Evolutionary conservation across 1,140 invertebrate species (phyloP), one percentile per base, ranked within the genome.

Genomic region (Thaumetopoea pityocampa): DNA sequence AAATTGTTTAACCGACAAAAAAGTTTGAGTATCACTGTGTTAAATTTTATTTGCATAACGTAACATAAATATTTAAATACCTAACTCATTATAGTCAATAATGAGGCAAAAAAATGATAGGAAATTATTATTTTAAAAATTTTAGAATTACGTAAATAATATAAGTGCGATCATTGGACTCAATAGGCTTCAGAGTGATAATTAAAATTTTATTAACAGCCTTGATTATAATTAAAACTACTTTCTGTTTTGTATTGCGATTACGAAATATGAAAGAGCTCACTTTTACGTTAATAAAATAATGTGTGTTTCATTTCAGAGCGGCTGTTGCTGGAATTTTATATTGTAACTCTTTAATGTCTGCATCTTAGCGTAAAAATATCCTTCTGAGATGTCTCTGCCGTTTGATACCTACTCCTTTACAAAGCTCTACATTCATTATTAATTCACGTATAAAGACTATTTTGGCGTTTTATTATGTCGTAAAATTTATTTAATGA

Each of bases 301-400:
- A 2, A 19, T 12, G 46, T 43, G 50, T 48, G 51, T 47, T 57
- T 57, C 49, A 55, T 54, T 51, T n/a, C 37, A 35, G 29, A 54
- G 40, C 61, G 53, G 51, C 59, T 66, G 60, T 43, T 63, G 45
- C 42, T 43, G 19, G 17, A 30, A 45, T 55, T 50, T 23, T 40
- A 61, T 61, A 62, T 43, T 42, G 54, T 58, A 64, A 72, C 64
- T 65, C 62, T 68, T 71, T 67, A 48, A 70, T 57, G 69, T 68
- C 48, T 55, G 47, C 40, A 23, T 64, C 61, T 47, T 40, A 26
- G 62, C 58, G 40, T 63, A 71, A 64, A 72, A 73, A 73, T 69
- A 76, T 48, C 52, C 49, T 17, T 56, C 53, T 41, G 36, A 29
- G 57, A 52, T 67, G 12, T 27, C 14, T 32, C 6, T 20, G 28